Evolutionary conservation across 2,113 vertebrate genomes (phyloP), one percentile per base, ranked within the genome.

Genomic region (Crypturellus undulatus): DNA sequence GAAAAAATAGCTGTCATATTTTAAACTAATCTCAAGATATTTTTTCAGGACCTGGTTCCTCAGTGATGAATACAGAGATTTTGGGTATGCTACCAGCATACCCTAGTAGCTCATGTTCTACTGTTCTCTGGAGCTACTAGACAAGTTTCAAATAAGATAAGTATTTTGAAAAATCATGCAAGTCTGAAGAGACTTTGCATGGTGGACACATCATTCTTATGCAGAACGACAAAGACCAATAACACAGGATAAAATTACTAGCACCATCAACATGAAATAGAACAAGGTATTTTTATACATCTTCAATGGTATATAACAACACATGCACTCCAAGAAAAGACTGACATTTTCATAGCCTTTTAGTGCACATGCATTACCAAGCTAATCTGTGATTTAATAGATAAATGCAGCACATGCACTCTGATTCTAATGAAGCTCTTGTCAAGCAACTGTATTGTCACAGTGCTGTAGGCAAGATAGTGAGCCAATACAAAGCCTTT

Each of bases 301-400:
- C 24, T 77, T 89, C 34, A 52, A n/a, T 38, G 40, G 16, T 38
- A 89, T 8, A 11, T 51, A 71, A 79, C 3, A 54, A 40, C 34
- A 25, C 26, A 30, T 0, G 0, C 6, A 42, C 12, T 58, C 5
- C 17, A n/a, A 14, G 51, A 15, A 78, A 65, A 34, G 5, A 78
- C 3, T 8, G 5, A 88, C 47, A 76, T 20, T 87, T 49, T 47
- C 36, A 51, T 51, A 91, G 21, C 10, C 28, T 51, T 84, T 24
- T 40, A 81, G 14, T 8, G 0, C 36, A 65, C 43, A 64, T 47
- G 68, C 38, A 62, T 38, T 43, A 71, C 38, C 92, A 34, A 94
- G 68, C 32, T 45, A 42, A 91, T 43, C 12, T 49, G 49, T 49
- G 21, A 49, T 49, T 49, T 38, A 84, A 47, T 1, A 92, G n/a